phyloP scores from a whole-genome alignment of 1,140 invertebrate genomes.

The Amyelois transitella region DNA sequence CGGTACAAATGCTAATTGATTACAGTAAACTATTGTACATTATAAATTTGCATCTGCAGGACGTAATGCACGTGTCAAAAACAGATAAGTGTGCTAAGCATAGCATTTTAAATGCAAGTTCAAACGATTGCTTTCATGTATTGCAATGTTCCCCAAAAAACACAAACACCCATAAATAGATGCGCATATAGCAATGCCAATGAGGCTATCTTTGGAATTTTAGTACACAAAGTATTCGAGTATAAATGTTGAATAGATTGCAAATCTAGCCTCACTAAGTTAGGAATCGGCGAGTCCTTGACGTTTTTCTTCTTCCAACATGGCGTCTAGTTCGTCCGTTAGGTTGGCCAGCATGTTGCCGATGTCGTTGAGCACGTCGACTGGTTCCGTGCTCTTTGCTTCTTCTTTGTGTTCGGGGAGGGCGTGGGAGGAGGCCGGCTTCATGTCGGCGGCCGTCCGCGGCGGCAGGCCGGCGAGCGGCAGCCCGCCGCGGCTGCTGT shows the following conservation, averaged over 20 bases:
- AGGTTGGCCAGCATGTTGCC: constrained; percentile 96
- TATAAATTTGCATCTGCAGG: constrained; percentile 15
- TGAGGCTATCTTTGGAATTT: constrained; percentile 51
- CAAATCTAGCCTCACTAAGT: constrained; percentile 46
- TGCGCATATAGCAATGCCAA: not conserved
- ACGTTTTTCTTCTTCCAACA: constrained; percentile 93
- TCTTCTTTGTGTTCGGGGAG: constrained; percentile 51
- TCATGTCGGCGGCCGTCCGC: constrained; percentile 43
- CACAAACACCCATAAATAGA: not conserved
- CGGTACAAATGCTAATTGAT: constrained; percentile 31
- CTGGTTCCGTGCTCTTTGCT: constrained; percentile 78
- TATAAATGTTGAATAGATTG: constrained; percentile 16
- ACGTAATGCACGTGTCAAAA: constrained; percentile 1
- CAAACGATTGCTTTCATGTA: constrained; percentile 1
- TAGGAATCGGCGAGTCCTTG: constrained; percentile 81
- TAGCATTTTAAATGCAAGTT: not conserved
- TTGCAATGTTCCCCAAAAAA: not conserved
- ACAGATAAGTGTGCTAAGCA: constrained; percentile 10
- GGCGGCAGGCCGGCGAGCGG: constrained; percentile 48
- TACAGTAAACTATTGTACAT: constrained; percentile 21
- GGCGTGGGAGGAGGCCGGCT: constrained; percentile 51
- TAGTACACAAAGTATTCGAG: constrained; percentile 39
- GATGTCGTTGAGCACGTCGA: constrained; percentile 96
- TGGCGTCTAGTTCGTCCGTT: constrained; percentile 94
- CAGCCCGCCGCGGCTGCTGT: constrained; percentile 46